Evolutionary conservation across 2,888 invertebrate genomes (phyloP).

Genomic region (Tinea trinotella): DNA sequence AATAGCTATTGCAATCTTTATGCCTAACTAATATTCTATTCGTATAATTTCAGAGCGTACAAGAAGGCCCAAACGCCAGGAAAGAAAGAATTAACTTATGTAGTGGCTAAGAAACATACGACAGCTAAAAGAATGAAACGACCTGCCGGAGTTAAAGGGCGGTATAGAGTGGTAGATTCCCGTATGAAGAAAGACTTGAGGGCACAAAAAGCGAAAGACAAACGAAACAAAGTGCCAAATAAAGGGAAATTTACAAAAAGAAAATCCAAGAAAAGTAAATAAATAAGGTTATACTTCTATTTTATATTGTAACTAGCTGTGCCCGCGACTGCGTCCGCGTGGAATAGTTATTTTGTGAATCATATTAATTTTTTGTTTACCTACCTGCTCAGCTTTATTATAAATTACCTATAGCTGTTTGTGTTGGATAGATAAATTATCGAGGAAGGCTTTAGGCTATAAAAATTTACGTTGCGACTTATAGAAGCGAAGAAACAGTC

Average conservation of each 20-base stretch:
- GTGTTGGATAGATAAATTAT: too few species aligned
- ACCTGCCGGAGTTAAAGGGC: constrained; percentile 92
- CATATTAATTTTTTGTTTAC: too few species aligned
- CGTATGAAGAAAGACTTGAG: constrained; percentile 95
- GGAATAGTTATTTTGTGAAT: too few species aligned
- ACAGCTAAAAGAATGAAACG: constrained; percentile 82
- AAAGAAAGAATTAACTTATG: constrained; percentile 92
- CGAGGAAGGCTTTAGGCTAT: too few species aligned
- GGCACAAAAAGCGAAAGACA: constrained; percentile 75
- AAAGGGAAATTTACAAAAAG: constrained; percentile 32
- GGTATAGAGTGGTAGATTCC: constrained; percentile 94
- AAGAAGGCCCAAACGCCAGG: constrained; percentile 89
- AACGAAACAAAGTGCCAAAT: constrained; percentile 62
- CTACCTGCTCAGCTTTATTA: too few species aligned
- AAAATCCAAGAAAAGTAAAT: constrained; percentile 47
- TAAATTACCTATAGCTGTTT: too few species aligned
- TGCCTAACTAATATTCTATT: too few species aligned
- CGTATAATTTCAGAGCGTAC: constrained; percentile 80
- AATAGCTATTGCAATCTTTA: too few species aligned
- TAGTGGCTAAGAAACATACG: constrained; percentile 91
- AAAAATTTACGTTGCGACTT: too few species aligned
- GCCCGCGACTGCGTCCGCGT: too few species aligned
- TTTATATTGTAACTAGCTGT: too few species aligned
- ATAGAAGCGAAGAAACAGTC: too few species aligned
- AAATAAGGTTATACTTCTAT: constrained; percentile 21